Base-by-base conservation (phyloP, 2,888 invertebrate genomes). In the Aproaerema taeniolella region DNA sequence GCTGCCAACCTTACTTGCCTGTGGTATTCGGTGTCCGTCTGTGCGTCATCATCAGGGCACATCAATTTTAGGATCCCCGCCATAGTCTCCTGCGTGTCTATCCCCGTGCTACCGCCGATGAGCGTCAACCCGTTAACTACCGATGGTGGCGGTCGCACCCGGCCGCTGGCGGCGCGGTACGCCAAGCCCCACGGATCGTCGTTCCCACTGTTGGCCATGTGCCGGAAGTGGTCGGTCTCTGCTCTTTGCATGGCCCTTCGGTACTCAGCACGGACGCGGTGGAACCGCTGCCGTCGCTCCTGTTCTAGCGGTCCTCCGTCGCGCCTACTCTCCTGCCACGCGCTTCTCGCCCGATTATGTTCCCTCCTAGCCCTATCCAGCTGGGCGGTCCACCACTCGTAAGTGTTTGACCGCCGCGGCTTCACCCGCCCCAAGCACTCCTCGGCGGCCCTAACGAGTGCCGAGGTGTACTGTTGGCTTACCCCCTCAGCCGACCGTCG, bases 21-120 rank as follows among this genome's bases (percentile, higher is more conserved):
- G 33, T 64, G 65, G 11, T 56, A 53, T 0, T 2, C 10, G 0
- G 53, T 16, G 38, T 64, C 30, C 7, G 30, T 12, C 30, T 2
- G 8, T n/a, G 7, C n/a, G 1, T 49, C 40, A n/a, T 62, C 61
- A 15, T 61, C 64, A 0, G 59, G 64, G 24, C 55, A 67, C 1
- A 65, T 38, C 0, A 52, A 39, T 0, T 1, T 0, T 1, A 64
- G 16, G 1, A 64, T 32, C 0, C 31, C 26, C 1, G 2, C 7
- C 49, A 54, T 53, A 1, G 59, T 45, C 3, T 29, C 42, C 0
- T 26, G 45, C 1, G 43, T 39, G 5, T 39, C 38, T 2, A 38
- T 38, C 2, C n/a, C 36, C 0, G 54, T 13, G 11, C 2, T 33
- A 0, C 46, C 45, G 1, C 45, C 46, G 0, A 24, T 31, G 0